Percentiles rank a stretch among this genome's conserved stretches.
Conservation (phyloP, 2,113 vertebrate species). For the Alaudala cheleensis region DNA sequence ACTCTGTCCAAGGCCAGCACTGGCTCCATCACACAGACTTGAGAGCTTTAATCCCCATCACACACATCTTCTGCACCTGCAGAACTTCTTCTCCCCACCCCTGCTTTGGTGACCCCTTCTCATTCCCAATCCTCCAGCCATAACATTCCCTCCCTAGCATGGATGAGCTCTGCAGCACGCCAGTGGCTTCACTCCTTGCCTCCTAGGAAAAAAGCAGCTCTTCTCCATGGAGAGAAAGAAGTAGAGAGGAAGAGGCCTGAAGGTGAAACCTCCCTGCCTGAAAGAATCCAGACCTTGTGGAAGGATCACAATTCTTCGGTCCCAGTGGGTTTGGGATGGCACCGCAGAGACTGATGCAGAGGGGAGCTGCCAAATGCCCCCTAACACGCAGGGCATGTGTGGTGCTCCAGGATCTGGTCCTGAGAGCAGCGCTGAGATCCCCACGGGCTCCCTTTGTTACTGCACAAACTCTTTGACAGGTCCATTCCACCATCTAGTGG, state of each 20-base stretch:
- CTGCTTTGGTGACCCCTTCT: accelerated
- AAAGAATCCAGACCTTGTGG: neutral
- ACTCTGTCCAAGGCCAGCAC: neutral
- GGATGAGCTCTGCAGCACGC: neutral
- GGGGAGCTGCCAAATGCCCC: neutral
- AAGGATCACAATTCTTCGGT: neutral
- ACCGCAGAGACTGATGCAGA: accelerated
- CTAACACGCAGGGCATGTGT: accelerated
- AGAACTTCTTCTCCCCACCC: neutral
- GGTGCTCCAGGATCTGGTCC: neutral
- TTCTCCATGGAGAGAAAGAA: neutral
- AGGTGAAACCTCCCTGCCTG: neutral
- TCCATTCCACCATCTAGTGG: constrained; percentile 41
- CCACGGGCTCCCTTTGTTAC: neutral
- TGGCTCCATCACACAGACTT: neutral
- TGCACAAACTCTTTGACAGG: neutral
- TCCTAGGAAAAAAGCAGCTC: neutral
- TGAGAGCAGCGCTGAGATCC: neutral
- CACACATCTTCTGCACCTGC: neutral
- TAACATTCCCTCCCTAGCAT: neutral
- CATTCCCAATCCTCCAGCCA: neutral
- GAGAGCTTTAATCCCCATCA: neutral
- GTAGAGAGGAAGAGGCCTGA: neutral
- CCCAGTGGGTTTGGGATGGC: neutral
- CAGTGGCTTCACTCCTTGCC: neutral